A percentile compares a stretch with the other conserved stretches of the same genome.
phyloP scores from a whole-genome alignment of 2,888 invertebrate genomes.

The Monopis laevigella region DNA sequence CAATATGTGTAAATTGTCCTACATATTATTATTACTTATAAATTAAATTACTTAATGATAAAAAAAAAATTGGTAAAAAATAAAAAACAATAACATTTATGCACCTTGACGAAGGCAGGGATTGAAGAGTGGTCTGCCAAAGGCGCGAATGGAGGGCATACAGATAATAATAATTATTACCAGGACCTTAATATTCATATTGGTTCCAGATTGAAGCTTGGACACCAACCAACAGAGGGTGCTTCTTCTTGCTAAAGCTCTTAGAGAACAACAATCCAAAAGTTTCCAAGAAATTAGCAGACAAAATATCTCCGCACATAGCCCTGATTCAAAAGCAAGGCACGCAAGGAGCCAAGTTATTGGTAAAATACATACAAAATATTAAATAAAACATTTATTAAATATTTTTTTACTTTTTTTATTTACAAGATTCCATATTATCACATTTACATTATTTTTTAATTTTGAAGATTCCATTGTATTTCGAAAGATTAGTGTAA shows the following conservation, averaged over 20 bases:
- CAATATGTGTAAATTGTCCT: no score
- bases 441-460: neutral
- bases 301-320: slow-evolving; percentile 50
- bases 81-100: no score
- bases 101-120: no score
- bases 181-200: no score
- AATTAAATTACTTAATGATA: no score
- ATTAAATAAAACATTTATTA: neutral
- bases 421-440: slow-evolving; percentile 1
- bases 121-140: no score
- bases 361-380: slow-evolving; percentile 34
- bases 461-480: no score
- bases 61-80: no score
- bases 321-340: slow-evolving; percentile 60
- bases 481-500: no score
- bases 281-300: slow-evolving; percentile 48
- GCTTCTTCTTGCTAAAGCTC: slow-evolving; percentile 75
- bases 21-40: no score
- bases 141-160: no score
- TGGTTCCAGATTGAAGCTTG: slow-evolving; percentile 68
- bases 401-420: slow-evolving; percentile 10
- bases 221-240: slow-evolving; percentile 78
- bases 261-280: slow-evolving; percentile 68
- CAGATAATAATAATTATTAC: no score
- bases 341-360: slow-evolving; percentile 70